Evolutionary conservation across 2,797 vertebrate genomes (phyloP).

Genomic region (Siniperca undulata): DNA sequence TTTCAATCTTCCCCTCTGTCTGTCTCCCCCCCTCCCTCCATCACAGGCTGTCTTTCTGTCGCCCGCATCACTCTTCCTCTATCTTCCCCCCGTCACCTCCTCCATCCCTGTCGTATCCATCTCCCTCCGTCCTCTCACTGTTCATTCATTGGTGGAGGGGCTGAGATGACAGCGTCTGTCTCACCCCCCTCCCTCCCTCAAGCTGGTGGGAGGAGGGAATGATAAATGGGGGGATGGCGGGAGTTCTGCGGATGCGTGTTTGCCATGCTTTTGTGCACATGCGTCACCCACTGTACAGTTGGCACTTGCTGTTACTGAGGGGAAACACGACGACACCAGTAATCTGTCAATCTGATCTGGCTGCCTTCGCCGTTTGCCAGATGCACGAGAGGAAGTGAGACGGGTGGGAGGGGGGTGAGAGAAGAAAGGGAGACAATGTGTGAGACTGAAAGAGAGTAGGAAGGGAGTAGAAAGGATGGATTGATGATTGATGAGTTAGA

Average conservation of each 20-base stretch:
- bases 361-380: constrained; percentile 53
- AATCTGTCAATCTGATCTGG: constrained; percentile 78
- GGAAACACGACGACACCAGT: constrained; percentile 63
- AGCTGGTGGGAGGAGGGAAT: constrained; percentile 9
- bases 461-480: constrained; percentile 39
- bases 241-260: constrained; percentile 21
- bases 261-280: background rate
- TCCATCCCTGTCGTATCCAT: constrained; percentile 55
- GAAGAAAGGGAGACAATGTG: constrained; percentile 27
- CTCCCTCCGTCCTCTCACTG: constrained; percentile 45
- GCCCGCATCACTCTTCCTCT: constrained; percentile 56
- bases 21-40: constrained; percentile 14
- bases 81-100: constrained; percentile 60
- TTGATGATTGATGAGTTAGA: constrained; percentile 55
- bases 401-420: background rate
- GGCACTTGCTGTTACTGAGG: constrained; percentile 34
- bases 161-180: constrained; percentile 59
- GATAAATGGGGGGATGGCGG: constrained; percentile 48
- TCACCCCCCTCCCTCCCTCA: background rate
- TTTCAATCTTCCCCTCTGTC: constrained; percentile 45
- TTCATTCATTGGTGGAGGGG: constrained; percentile 50
- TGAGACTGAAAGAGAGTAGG: constrained; percentile 40
- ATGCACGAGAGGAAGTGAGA: constrained; percentile 42
- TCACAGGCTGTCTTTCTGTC: constrained; percentile 57
- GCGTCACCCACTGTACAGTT: constrained; percentile 21